phyloP scores from a whole-genome alignment of 1,140 invertebrate species.

The Musca domestica region DNA sequence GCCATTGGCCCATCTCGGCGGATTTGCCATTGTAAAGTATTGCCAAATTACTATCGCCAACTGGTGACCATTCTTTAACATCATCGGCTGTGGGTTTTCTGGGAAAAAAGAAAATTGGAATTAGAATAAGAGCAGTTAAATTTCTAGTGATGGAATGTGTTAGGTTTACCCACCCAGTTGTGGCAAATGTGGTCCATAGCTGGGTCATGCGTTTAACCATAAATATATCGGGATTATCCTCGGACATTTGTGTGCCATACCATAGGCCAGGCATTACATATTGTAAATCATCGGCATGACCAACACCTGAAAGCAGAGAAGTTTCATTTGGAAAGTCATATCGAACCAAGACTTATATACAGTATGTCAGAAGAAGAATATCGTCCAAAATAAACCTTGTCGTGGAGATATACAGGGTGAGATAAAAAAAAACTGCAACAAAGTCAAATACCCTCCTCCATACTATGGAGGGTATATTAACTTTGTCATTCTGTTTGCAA shows the following conservation, averaged over 20 bases:
- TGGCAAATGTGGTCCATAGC: constrained; percentile 37
- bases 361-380: too few species aligned
- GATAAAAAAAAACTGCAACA: too few species aligned
- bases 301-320: constrained; percentile 52
- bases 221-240: constrained; percentile 34
- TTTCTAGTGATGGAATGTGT: background rate
- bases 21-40: constrained; percentile 34
- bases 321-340: too few species aligned
- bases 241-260: constrained; percentile 27
- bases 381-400: too few species aligned
- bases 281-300: constrained; percentile 64
- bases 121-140: too few species aligned
- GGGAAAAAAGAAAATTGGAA: background rate
- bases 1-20: constrained; percentile 27
- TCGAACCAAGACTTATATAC: too few species aligned
- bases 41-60: constrained; percentile 25
- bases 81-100: background rate
- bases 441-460: too few species aligned
- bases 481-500: too few species aligned
- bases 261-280: constrained; percentile 63
- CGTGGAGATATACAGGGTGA: too few species aligned
- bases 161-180: constrained; percentile 33
- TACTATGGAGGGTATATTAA: too few species aligned
- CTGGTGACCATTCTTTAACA: constrained; percentile 27
- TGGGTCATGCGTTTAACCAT: constrained; percentile 42